Conservation (phyloP, 2,888 invertebrate genomes). For the Pachymerium ferrugineum region DNA sequence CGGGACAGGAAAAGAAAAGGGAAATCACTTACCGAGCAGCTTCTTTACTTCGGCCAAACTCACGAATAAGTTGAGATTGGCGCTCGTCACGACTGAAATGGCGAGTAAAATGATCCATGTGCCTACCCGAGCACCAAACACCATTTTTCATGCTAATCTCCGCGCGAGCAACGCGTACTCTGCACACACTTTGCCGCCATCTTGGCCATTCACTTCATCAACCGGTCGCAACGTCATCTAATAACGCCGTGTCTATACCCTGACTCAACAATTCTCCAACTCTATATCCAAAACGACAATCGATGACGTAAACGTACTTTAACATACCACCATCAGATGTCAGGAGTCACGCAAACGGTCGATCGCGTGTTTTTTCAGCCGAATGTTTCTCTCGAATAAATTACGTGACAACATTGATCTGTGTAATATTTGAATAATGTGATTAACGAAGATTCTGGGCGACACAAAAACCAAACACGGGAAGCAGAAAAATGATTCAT, state of each 20-base stretch:
- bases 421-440: no score
- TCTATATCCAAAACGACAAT: not conserved
- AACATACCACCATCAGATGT: not conserved
- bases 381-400: no score
- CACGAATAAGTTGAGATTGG: not conserved
- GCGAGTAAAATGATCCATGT: slow-evolving; percentile 18
- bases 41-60: not conserved
- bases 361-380: no score
- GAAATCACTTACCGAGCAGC: not conserved
- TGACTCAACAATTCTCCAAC: not conserved
- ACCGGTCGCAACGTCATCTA: not conserved
- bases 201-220: not conserved
- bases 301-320: not conserved
- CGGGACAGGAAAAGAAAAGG: not conserved
- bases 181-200: slow-evolving; percentile 9
- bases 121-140: not conserved
- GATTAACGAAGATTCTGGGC: no score
- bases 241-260: not conserved
- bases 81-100: not conserved
- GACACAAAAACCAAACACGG: not conserved
- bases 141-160: slow-evolving; percentile 15
- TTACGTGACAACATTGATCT: no score
- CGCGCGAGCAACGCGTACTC: not conserved
- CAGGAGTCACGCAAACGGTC: no score
- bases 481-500: not conserved